These are phyloP conservation scores for Halcyon badia DNA, from an alignment of 2,797 vertebrate genomes.

Conservation along the genomic window DNA sequence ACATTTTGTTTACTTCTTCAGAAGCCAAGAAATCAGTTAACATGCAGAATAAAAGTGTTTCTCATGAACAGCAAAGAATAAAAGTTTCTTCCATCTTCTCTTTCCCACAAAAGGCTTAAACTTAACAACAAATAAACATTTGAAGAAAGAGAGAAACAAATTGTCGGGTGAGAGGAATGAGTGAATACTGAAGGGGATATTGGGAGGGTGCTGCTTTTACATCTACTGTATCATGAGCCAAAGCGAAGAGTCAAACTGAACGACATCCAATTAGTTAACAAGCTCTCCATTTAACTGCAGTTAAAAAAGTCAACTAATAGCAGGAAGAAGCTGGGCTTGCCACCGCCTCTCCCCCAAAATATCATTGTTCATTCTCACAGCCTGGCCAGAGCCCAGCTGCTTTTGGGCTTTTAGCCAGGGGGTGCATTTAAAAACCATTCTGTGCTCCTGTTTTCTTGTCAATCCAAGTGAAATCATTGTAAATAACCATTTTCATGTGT, in stretches of 20 bases:
- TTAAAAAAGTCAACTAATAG: conserved; percentile 12
- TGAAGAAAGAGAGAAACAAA: neutral
- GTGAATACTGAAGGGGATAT: neutral
- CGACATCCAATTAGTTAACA: conserved; percentile 20
- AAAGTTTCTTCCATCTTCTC: neutral
- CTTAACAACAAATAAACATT: neutral
- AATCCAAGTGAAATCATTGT: neutral
- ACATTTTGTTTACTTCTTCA: conserved; percentile 30
- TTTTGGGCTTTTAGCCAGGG: conserved; percentile 40
- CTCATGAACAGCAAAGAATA: neutral
- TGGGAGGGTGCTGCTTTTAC: neutral
- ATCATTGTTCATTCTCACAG: conserved; percentile 4
- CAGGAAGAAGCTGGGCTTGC: neutral
- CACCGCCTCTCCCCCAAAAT: neutral
- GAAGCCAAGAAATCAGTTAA: conserved; percentile 3
- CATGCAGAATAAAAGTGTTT: neutral
- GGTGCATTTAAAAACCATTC: conserved; percentile 10
- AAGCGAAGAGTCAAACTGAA: conserved; percentile 18
- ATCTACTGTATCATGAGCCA: neutral
- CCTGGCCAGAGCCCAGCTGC: conserved; percentile 8
- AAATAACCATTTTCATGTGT: neutral
- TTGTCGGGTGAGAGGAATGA: neutral
- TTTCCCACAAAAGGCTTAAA: neutral
- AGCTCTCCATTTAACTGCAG: neutral
- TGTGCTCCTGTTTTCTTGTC: conserved; percentile 1